These are phyloP conservation scores for Epinephelus malabaricus DNA, from an alignment of 2,797 vertebrate genomes.

Conservation along the genomic window DNA sequence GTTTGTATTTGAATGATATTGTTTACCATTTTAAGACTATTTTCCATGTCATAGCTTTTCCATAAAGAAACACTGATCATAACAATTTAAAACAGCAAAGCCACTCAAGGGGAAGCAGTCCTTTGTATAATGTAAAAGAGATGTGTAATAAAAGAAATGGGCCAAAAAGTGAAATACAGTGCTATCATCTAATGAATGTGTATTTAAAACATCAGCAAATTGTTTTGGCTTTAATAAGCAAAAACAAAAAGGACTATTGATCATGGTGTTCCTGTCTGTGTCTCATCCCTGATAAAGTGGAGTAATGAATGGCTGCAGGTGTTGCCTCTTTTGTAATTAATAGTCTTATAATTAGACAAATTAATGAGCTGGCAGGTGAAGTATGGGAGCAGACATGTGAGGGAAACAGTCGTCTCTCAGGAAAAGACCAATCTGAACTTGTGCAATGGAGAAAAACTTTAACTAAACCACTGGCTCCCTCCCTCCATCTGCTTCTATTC, in stretches of 20 bases:
- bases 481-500: constrained; percentile 46
- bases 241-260: constrained; percentile 64
- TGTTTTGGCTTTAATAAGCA: constrained; percentile 62
- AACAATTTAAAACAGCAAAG: constrained; percentile 11
- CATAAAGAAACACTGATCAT: constrained; percentile 31
- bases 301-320: constrained; percentile 83
- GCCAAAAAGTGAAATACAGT: not conserved
- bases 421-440: constrained; percentile 66
- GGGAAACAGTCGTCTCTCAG: constrained; percentile 70
- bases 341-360: constrained; percentile 83
- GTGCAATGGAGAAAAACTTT: constrained; percentile 60
- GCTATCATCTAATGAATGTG: not conserved
- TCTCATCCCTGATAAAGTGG: constrained; percentile 54
- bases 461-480: constrained; percentile 30
- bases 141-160: not conserved
- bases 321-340: constrained; percentile 82
- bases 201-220: constrained; percentile 39
- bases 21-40: constrained; percentile 19
- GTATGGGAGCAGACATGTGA: constrained; percentile 69
- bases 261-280: constrained; percentile 56
- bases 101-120: not conserved
- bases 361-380: constrained; percentile 78
- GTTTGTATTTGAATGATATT: constrained; percentile 2
- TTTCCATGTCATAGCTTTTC: constrained; percentile 22
- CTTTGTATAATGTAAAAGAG: not conserved